phyloP scores from a whole-genome alignment of 2,888 invertebrate species.

The Melieria picta region DNA sequence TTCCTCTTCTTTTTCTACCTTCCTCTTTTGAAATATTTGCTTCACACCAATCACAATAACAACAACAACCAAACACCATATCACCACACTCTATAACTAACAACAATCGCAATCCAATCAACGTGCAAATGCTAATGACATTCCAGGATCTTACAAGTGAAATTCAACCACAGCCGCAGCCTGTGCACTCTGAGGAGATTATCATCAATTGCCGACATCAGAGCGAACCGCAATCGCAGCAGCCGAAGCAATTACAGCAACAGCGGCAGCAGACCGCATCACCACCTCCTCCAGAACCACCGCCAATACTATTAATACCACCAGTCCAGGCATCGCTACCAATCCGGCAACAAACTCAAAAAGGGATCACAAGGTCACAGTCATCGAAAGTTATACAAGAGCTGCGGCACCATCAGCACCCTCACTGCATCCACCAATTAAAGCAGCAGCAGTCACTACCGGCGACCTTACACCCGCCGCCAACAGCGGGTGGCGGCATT shows the following conservation, averaged over 20 bases:
- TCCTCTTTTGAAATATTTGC: constrained; percentile 6
- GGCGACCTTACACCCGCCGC: constrained; percentile 51
- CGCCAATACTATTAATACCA: constrained; percentile 35
- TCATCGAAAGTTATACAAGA: constrained; percentile 57
- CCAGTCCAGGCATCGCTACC: constrained; percentile 29
- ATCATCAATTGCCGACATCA: constrained; percentile 54
- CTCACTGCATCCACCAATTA: constrained; percentile 56
- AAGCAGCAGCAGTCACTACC: constrained; percentile 61
- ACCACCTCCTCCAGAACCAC: constrained; percentile 27
- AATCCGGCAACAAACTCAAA: constrained; percentile 46
- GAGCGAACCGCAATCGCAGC: constrained; percentile 40
- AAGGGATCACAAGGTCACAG: constrained; percentile 60
- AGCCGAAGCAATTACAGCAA: constrained; percentile 42
- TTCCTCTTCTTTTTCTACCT: constrained; percentile 30
- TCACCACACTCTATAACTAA: constrained; percentile 17
- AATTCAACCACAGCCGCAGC: constrained; percentile 49
- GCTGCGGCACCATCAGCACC: constrained; percentile 44
- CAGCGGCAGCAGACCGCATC: constrained; percentile 20
- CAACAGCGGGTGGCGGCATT: constrained; percentile 38
- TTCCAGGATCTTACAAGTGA: constrained; percentile 59
- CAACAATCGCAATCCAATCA: constrained; percentile 31
- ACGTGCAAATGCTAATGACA: constrained; percentile 33
- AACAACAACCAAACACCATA: constrained; percentile 25
- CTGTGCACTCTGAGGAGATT: constrained; percentile 53
- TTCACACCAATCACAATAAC: constrained; percentile 23